Base-by-base conservation (phyloP, 2,113 vertebrate genomes). In the Erythrocebus patas region DNA sequence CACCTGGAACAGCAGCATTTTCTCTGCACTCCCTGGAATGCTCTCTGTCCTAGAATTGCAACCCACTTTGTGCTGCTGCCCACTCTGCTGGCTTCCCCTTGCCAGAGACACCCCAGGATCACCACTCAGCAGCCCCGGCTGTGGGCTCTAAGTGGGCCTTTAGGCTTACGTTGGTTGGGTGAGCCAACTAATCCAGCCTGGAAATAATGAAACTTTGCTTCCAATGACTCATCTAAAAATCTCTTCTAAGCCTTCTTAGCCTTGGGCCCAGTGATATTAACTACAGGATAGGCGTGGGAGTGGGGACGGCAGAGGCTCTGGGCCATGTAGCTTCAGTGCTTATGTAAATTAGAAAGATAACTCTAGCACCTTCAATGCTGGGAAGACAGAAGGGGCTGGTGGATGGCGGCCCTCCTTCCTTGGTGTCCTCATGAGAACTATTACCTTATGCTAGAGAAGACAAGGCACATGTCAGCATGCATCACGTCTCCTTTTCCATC, bases 171-270 rank as follows among this genome's bases (percentile, higher is more conserved):
- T 35, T 66, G 52, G 3, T 73, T 89, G 59, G 50, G 43, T 52
- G 40, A 94, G 38, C 61, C 32, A 82, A 76, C 55, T 90, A 97
- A 96, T 97, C 83, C 25, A 5, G 61, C 27, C 86, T 93, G 90
- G 70, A 92, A 88, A 96, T 90, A 95, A 96, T n/a, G 50, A 92
- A 93, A 95, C 50, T 68, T 76, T 50, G 40, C 68, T 90, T 48
- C 80, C 73, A 52, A n/a, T 70, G 91, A 96, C 72, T 93, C 96
- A 92, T 82, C 88, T 78, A 76, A 86, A 96, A 97, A 96, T 92
- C 95, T 96, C 89, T 91, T 64, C 8, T 96, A 96, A 97, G 64
- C 95, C 83, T 89, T 95, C 96, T 97, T 92, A 97, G 64, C 83
- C 79, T 61, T 70, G 68, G 85, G 17, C 59, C 66, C 38, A 43